These are phyloP conservation scores for Meloidogyne chitwoodi DNA, from an alignment of 1,140 invertebrate species.

Conservation along the genomic window DNA sequence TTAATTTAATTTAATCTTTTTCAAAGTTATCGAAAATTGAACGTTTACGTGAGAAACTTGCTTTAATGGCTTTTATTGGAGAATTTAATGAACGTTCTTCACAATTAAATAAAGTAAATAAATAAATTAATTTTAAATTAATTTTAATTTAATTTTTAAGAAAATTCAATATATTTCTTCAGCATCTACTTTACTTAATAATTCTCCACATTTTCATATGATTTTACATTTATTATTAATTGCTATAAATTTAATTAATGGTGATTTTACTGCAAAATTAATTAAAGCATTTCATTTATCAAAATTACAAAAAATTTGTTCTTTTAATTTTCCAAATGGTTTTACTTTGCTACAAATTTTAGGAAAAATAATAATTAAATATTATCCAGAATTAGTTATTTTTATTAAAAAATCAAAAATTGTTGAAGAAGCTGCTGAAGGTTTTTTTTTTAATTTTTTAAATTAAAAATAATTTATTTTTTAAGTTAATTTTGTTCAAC, in stretches of 20 bases:
- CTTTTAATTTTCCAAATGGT: slow-evolving; percentile 30
- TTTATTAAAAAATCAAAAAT: not conserved
- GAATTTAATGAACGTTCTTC: slow-evolving; percentile 20
- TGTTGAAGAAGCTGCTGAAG: not conserved
- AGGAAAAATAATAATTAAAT: not conserved
- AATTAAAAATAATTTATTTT: not conserved
- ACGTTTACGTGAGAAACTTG: slow-evolving; percentile 30
- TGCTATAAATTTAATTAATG: slow-evolving; percentile 31
- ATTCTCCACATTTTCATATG: slow-evolving; percentile 40
- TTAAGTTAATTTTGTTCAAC: not conserved
- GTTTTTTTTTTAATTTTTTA: not conserved
- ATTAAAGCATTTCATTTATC: slow-evolving; percentile 32
- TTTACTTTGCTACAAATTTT: slow-evolving; percentile 13
- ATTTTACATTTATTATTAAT: slow-evolving; percentile 30
- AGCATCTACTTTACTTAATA: slow-evolving; percentile 40
- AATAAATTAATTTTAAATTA: not conserved
- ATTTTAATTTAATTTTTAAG: slow-evolving; percentile 13
- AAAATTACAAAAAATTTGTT: slow-evolving; percentile 24
- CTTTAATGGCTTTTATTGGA: slow-evolving; percentile 35
- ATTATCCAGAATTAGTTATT: not conserved
- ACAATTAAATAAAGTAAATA: slow-evolving; percentile 30
- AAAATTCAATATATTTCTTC: slow-evolving; percentile 20
- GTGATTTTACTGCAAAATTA: slow-evolving; percentile 29
- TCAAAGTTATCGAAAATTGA: slow-evolving; percentile 35
- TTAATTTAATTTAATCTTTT: no score